Conservation (phyloP, 2,888 invertebrate genomes). For the Sarcophaga carnaria region DNA sequence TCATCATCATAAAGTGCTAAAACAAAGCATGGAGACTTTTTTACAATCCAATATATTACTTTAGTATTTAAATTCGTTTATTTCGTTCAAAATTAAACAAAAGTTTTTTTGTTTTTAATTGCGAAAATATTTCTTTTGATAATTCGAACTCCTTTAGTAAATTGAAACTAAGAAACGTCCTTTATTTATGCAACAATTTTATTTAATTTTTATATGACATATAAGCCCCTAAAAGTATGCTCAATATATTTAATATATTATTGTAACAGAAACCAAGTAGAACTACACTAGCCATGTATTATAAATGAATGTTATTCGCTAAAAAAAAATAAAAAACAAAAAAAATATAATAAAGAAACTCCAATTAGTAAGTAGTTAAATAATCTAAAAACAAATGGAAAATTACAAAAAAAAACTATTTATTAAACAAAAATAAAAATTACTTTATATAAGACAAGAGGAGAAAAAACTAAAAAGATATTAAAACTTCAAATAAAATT, state of each 20-base stretch:
- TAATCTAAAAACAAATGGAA: conserved; percentile 49
- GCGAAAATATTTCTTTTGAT: no score
- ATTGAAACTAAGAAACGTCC: background rate
- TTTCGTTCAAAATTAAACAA: no score
- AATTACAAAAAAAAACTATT: conserved; percentile 28
- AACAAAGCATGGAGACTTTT: no score
- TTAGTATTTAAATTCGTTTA: no score
- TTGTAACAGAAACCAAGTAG: conserved; percentile 34
- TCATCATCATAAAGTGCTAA: no score
- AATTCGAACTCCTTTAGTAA: no score
- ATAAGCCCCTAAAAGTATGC: conserved; percentile 48
- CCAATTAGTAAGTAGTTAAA: conserved; percentile 70
- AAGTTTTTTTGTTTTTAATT: no score
- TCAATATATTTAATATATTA: conserved; percentile 57
- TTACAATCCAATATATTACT: no score
- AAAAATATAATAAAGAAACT: conserved; percentile 60
- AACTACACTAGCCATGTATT: conserved; percentile 42
- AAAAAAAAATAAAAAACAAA: conserved; percentile 43
- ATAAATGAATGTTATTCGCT: conserved; percentile 68
- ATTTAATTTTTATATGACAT: background rate
- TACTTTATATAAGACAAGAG: conserved; percentile 60
- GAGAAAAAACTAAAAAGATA: conserved; percentile 45
- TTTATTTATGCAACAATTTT: background rate
- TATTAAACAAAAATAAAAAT: conserved; percentile 21
- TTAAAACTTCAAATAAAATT: conserved; percentile 47